Base-by-base conservation (phyloP, 2,888 invertebrate species). In the Augiades crinisus region DNA sequence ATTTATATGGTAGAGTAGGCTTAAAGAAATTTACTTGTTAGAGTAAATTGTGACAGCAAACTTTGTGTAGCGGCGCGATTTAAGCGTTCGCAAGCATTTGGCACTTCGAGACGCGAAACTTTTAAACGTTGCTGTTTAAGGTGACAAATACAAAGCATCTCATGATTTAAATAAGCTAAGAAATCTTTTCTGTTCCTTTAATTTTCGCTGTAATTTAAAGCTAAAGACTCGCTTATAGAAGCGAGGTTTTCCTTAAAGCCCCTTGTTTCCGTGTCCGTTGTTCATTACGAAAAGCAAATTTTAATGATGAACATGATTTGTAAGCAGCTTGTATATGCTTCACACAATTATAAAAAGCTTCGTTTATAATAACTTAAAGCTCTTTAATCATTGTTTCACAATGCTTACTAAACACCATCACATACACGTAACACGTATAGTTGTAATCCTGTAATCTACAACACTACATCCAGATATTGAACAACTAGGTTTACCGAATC, bases 141-240 rank as follows among this genome's bases (percentile, higher is more conserved):
- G 16, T 43, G 41, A 50, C 50, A 43, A 43, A 50, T 43, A 33
- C 24, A 41, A 46, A 34, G 40, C 22, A 31, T 22, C n/a, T 27
- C 34, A 36, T 36, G 43, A 24, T 21, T 31, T 21, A 30, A 24
- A 43, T 44, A 44, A 44, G 43, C 31, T 30, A 21, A 12, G 12
- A 5, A 30, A 30, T 30, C 30, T 30, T 30, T 5, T 30, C 2
- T n/a, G 5, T 4, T n/a, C n/a, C n/a, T n/a, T n/a, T n/a, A n/a
- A n/a, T n/a, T n/a, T n/a, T n/a, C n/a, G n/a, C n/a, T n/a, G n/a
- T n/a, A n/a, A n/a, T n/a, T n/a, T n/a, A n/a, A n/a, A n/a, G n/a
- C n/a, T n/a, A n/a, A n/a, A n/a, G n/a, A n/a, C n/a, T n/a, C n/a
- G n/a, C n/a, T n/a, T n/a, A n/a, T n/a, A n/a, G n/a, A n/a, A n/a